A percentile compares a stretch with the other conserved stretches of the same genome.
Conservation (phyloP, 2,797 vertebrate genomes). For the Crenuchus spilurus region DNA sequence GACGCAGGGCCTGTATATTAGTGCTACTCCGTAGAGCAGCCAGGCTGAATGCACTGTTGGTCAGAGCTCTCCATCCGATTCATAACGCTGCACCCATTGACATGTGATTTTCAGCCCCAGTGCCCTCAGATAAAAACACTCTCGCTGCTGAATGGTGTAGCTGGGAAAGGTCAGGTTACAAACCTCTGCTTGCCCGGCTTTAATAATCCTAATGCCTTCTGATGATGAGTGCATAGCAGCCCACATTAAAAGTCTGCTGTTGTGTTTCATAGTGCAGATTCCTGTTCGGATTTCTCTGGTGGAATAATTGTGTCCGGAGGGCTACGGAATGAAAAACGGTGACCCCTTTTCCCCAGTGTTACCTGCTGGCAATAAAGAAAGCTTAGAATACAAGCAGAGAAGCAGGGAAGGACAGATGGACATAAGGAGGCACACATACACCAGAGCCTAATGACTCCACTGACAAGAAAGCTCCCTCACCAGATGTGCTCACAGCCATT, state of each 20-base stretch:
- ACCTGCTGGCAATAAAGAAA: conserved; percentile 18
- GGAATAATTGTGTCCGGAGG: conserved; percentile 51
- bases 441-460: background rate
- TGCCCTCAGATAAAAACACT: conserved; percentile 72
- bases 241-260: conserved; percentile 56
- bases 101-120: conserved; percentile 70
- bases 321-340: conserved; percentile 9
- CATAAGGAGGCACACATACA: background rate
- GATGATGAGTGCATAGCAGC: conserved; percentile 57
- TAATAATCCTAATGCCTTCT: conserved; percentile 62
- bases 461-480: background rate
- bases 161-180: conserved; percentile 71
- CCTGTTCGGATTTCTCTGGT: conserved; percentile 39
- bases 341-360: conserved; percentile 33
- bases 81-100: conserved; percentile 70
- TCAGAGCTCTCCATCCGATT: conserved; percentile 55
- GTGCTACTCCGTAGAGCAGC: conserved; percentile 41
- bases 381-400: background rate
- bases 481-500: background rate
- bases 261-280: conserved; percentile 48
- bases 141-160: conserved; percentile 61
- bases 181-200: conserved; percentile 59
- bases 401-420: conserved; percentile 9
- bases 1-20: conserved; percentile 55
- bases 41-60: conserved; percentile 33